A percentile compares a stretch with the other conserved stretches of the same genome.
phyloP scores from a whole-genome alignment of 92 coral and sea anemone species.

The Epizoanthus stellaris region DNA sequence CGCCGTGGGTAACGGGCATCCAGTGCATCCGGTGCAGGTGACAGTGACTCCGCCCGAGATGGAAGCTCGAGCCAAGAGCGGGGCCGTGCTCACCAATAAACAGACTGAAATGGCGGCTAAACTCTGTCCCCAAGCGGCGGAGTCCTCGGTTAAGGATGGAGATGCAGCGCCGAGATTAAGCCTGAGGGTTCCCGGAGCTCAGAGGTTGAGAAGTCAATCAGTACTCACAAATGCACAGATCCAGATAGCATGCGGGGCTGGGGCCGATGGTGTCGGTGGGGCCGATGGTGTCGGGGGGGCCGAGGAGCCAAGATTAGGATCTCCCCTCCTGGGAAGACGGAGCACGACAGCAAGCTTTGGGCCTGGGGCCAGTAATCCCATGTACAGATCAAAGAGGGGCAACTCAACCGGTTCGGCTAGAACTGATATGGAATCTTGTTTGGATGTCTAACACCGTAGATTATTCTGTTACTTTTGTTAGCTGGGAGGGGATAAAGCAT shows the following conservation, averaged over 20 bases:
- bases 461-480: not conserved
- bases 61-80: not conserved
- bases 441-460: conserved; percentile 8
- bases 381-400: conserved; percentile 6
- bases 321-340: not conserved
- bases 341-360: not conserved
- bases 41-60: conserved; percentile 17
- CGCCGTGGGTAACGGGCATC: not conserved
- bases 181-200: not conserved
- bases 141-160: not conserved
- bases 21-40: not conserved
- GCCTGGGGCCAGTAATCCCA: conserved; percentile 9
- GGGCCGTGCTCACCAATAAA: not conserved
- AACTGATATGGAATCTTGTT: conserved; percentile 27
- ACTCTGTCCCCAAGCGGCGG: conserved; percentile 7
- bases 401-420: conserved; percentile 23
- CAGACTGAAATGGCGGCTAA: conserved; percentile 4
- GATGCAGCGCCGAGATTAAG: not conserved
- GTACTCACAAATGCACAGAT: conserved; percentile 40
- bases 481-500: not conserved
- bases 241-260: conserved; percentile 22
- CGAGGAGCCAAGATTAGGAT: not conserved
- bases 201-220: conserved; percentile 30
- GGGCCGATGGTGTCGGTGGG: not conserved
- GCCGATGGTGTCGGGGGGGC: not conserved